Evolutionary conservation across 2,888 invertebrate species (phyloP), one percentile per base, ranked within the genome.

Genomic region (Onthophagus sagittarius): DNA sequence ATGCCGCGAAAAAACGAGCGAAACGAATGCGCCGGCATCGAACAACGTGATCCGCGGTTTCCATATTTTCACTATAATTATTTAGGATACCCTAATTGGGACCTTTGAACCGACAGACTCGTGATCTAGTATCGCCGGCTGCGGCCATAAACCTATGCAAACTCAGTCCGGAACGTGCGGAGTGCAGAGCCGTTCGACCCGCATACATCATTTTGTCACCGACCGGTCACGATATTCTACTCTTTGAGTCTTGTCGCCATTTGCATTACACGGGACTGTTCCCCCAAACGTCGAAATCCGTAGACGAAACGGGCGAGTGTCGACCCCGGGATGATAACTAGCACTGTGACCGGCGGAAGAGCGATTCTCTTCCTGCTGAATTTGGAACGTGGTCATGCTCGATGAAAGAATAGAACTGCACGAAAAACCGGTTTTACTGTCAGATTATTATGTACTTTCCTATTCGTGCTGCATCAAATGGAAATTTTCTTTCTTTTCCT

Each of bases 171-270:
- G n/a, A 67, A 13, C 63, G 69, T 70, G 67, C 64, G 65, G 71
- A 69, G 69, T 70, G 67, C 64, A 63, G 71, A 69, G 65, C 69
- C 74, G 69, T 70, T 74, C 75, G 78, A 77, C 77, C 79, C 74
- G 78, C 72, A 78, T 79, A 78, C 76, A 78, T 79, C 79, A 78
- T 78, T 79, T 79, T 79, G 79, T 78, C 79, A 79, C 79, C 77
- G 62, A 15, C 69, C 53, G 74, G 78, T 78, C 79, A 79, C 78
- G 79, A 79, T 78, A 79, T 77, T 77, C 76, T 72, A 75, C 77
- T 78, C 77, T 79, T 76, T 76, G 73, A 74, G 75, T 75, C 74
- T 73, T 72, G 73, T 77, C 65, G 72, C 74, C 72, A 76, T 77
- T 76, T 75, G 65, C 76, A 75, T 77, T 75, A 71, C 72, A 76